phyloP scores from a whole-genome alignment of 2,113 vertebrate species.

The Poicephalus meyeri region DNA sequence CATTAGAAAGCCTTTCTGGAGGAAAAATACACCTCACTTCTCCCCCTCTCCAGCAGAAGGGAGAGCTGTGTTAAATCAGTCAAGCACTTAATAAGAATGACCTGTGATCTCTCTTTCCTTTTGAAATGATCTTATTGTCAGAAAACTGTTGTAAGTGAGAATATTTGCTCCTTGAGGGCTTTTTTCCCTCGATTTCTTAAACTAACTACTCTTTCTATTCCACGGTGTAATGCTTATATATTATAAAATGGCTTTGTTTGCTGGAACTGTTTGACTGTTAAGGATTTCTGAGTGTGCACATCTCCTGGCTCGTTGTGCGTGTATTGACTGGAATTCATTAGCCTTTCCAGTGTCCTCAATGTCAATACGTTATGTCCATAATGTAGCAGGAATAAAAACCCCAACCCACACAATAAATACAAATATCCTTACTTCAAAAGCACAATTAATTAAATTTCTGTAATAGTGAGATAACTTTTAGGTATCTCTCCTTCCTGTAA shows the following conservation, averaged over 20 bases:
- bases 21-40: constrained; percentile 2
- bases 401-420: neutral
- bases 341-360: neutral
- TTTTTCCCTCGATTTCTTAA: neutral
- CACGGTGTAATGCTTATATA: neutral
- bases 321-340: constrained; percentile 34
- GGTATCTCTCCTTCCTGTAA: constrained; percentile 10
- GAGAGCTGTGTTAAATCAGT: constrained; percentile 27
- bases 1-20: neutral
- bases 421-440: neutral
- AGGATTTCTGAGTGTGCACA: neutral
- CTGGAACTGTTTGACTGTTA: neutral
- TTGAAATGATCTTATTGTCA: constrained; percentile 35
- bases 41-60: neutral
- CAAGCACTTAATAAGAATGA: constrained; percentile 56
- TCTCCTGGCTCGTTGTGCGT: neutral
- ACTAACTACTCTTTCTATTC: neutral
- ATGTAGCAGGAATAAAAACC: neutral
- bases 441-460: neutral
- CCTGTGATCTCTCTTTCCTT: constrained; percentile 33
- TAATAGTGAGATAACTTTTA: constrained; percentile 7
- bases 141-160: constrained; percentile 30
- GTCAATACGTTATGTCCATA: neutral
- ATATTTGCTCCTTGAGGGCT: constrained; percentile 21
- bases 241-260: constrained; percentile 19